phyloP scores from a whole-genome alignment of 2,797 vertebrate species.

The Borostomias antarcticus region DNA sequence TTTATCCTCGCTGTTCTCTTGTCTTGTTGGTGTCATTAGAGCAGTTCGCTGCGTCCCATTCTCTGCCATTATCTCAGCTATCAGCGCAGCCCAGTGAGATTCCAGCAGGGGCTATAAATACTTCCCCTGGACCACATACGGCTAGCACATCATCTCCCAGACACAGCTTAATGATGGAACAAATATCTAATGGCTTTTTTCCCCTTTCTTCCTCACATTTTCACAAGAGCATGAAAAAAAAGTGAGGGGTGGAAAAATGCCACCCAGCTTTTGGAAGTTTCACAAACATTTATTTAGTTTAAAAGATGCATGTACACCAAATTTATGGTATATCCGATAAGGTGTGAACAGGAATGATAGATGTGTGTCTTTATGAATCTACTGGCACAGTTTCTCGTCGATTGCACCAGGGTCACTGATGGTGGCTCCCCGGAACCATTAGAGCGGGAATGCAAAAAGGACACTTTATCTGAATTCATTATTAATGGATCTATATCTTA shows the following conservation, averaged over 20 bases:
- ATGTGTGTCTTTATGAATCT: slow-evolving; percentile 71
- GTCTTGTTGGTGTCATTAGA: slow-evolving; percentile 95
- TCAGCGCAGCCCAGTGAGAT: slow-evolving; percentile 94
- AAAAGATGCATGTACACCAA: slow-evolving; percentile 59
- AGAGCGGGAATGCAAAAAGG: slow-evolving; percentile 76
- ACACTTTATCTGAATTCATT: slow-evolving; percentile 85
- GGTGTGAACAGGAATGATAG: slow-evolving; percentile 75
- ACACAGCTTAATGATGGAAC: slow-evolving; percentile 91
- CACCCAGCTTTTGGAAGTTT: slow-evolving; percentile 58
- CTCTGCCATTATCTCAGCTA: slow-evolving; percentile 95
- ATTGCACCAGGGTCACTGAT: slow-evolving; percentile 79
- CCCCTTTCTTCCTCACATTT: slow-evolving; percentile 58
- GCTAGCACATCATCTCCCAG: slow-evolving; percentile 93
- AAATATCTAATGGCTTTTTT: slow-evolving; percentile 82
- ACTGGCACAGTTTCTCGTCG: slow-evolving; percentile 68
- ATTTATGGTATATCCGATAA: slow-evolving; percentile 62
- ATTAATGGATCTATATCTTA: slow-evolving; percentile 85
- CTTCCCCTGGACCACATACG: slow-evolving; percentile 90
- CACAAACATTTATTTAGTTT: slow-evolving; percentile 60
- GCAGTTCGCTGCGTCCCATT: slow-evolving; percentile 93
- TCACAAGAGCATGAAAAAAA: slow-evolving; percentile 64
- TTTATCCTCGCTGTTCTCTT: slow-evolving; percentile 97
- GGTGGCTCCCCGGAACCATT: slow-evolving; percentile 75
- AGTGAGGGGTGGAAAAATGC: slow-evolving; percentile 44
- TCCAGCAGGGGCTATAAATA: slow-evolving; percentile 94